Percentiles rank a stretch among this genome's conserved stretches.
These are phyloP conservation scores for Limnephilus marmoratus DNA, from an alignment of 2,888 invertebrate species.

Conservation along the genomic window DNA sequence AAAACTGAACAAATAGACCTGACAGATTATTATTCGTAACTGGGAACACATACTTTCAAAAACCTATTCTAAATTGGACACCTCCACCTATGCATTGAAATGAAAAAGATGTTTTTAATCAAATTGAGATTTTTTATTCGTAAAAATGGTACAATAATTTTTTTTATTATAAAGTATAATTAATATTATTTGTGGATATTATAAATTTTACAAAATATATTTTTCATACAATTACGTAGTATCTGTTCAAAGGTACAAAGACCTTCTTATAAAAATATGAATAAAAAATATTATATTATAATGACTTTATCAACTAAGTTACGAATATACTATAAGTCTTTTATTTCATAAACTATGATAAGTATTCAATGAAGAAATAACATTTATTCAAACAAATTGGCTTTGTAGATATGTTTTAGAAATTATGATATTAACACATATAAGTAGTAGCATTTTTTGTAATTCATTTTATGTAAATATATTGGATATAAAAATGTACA, in stretches of 20 bases:
- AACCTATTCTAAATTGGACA: too few species aligned
- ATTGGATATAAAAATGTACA: neutral
- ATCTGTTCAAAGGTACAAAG: neutral
- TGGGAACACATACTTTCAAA: too few species aligned
- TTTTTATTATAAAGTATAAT: neutral
- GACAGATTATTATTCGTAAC: too few species aligned
- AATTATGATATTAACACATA: neutral
- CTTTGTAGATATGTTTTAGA: neutral
- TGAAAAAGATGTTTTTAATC: neutral
- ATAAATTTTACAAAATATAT: conserved; percentile 2
- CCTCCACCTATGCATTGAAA: neutral
- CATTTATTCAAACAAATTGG: neutral
- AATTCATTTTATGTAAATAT: neutral
- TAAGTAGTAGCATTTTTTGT: neutral
- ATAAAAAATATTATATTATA: neutral
- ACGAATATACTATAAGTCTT: conserved; percentile 30
- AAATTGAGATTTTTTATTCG: neutral
- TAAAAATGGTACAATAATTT: neutral
- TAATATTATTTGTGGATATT: neutral
- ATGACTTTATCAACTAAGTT: neutral
- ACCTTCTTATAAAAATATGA: neutral
- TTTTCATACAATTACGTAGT: neutral
- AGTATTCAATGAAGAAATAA: conserved; percentile 3
- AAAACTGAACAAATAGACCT: too few species aligned
- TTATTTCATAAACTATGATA: conserved; percentile 18